A percentile compares a stretch with the other conserved stretches of the same genome.
Evolutionary conservation across 2,888 invertebrate genomes (phyloP).

Genomic region (Penaeus monodon): DNA sequence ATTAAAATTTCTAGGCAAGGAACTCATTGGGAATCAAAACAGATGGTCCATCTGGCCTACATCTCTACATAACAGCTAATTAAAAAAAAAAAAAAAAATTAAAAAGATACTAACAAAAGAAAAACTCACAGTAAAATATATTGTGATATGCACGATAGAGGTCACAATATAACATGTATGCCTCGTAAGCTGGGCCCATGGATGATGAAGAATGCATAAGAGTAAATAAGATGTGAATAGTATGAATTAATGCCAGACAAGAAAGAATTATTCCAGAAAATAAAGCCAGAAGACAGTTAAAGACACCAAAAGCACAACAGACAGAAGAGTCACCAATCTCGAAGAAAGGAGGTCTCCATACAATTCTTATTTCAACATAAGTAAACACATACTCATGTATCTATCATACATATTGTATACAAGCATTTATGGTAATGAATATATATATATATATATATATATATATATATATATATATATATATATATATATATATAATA

Average conservation of each 20-base stretch:
- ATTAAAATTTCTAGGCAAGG: no score
- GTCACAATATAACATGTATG: conserved; percentile 52
- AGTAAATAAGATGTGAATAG: conserved; percentile 58
- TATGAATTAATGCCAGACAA: conserved; percentile 42
- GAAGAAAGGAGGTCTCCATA: no score
- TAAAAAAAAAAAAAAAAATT: not conserved
- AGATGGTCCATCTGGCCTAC: no score
- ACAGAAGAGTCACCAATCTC: no score
- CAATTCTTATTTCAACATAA: no score
- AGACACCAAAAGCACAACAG: not conserved
- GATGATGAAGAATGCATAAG: conserved; percentile 53
- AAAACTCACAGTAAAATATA: conserved; percentile 51
- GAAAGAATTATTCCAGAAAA: not conserved
- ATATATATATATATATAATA: no score
- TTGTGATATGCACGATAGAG: conserved; percentile 54
- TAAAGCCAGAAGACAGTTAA: not conserved
- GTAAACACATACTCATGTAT: not conserved
- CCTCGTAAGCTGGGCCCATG: conserved; percentile 59
- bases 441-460: no score
- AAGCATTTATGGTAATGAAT: not conserved
- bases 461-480: no score
- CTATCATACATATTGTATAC: not conserved
- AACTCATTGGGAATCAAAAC: no score
- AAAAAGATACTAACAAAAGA: not conserved
- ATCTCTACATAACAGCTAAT: no score